phyloP scores from a whole-genome alignment of 2,797 vertebrate species.

The Danionella dracula region DNA sequence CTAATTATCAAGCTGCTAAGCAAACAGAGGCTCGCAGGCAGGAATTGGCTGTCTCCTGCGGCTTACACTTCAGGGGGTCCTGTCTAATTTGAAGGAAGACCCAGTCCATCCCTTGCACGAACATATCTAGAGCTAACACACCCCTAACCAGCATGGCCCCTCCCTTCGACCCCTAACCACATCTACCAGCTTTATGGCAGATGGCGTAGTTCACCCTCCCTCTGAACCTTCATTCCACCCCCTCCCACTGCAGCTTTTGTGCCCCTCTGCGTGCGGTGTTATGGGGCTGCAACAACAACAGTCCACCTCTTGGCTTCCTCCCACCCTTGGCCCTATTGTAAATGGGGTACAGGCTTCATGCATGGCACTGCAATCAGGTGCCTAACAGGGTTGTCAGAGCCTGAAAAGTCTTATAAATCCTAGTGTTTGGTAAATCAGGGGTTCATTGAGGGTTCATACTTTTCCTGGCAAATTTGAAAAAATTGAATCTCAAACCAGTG shows the following conservation, averaged over 20 bases:
- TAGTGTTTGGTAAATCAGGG: background rate
- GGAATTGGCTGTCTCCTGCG: slow-evolving; percentile 26
- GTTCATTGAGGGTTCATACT: background rate
- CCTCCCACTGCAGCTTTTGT: slow-evolving; percentile 38
- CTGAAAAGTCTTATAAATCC: slow-evolving; percentile 20
- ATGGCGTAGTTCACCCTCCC: slow-evolving; percentile 42
- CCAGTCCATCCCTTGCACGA: slow-evolving; percentile 31
- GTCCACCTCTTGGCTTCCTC: slow-evolving; percentile 20
- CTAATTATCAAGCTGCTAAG: slow-evolving; percentile 32
- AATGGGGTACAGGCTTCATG: slow-evolving; percentile 17
- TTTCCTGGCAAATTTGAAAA: background rate
- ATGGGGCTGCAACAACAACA: slow-evolving; percentile 33
- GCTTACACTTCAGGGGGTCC: slow-evolving; percentile 25
- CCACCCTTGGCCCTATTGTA: slow-evolving; percentile 21
- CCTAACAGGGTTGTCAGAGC: slow-evolving; percentile 27
- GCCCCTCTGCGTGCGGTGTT: slow-evolving; percentile 34
- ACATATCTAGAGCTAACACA: slow-evolving; percentile 36
- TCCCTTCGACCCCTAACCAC: slow-evolving; percentile 25
- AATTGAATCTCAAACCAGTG: background rate
- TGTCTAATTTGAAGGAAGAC: slow-evolving; percentile 39
- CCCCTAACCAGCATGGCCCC: background rate
- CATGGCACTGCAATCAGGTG: slow-evolving; percentile 2
- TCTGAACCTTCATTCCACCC: slow-evolving; percentile 24
- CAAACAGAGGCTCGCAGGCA: slow-evolving; percentile 18
- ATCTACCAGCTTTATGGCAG: slow-evolving; percentile 36